Conservation (phyloP, 1,140 invertebrate genomes). For the Elymnias hypermnestra region DNA sequence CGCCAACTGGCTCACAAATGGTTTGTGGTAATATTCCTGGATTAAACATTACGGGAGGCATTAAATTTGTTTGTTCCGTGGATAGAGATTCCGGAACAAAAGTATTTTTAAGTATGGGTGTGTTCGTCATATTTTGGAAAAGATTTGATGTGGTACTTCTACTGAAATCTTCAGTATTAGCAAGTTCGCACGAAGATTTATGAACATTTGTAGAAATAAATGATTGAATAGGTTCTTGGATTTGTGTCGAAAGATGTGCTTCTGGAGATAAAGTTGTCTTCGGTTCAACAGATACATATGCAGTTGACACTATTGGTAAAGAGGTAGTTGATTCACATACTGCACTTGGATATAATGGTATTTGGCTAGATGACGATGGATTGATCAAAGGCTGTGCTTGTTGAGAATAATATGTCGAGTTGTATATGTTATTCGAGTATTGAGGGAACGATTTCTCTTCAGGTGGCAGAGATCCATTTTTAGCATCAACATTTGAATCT, state of each 20-base stretch:
- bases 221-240: too few species aligned
- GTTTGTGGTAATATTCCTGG: not conserved
- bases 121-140: not conserved
- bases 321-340: not conserved
- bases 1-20: too few species aligned
- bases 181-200: too few species aligned
- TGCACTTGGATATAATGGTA: not conserved
- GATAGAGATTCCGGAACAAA: too few species aligned
- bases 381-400: not conserved
- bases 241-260: too few species aligned
- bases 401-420: not conserved
- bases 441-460: too few species aligned
- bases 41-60: not conserved
- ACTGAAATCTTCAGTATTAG: not conserved
- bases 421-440: not conserved
- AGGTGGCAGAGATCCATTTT: too few species aligned
- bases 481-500: conserved; percentile 1
- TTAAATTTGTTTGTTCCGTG: not conserved
- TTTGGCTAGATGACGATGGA: not conserved
- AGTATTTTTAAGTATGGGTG: not conserved
- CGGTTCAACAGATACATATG: too few species aligned
- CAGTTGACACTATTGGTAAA: not conserved
- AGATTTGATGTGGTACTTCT: not conserved
- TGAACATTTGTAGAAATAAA: too few species aligned
- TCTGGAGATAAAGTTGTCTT: not conserved